phyloP scores from a whole-genome alignment of 2,113 vertebrate genomes.

The Rhinolophus sinicus region DNA sequence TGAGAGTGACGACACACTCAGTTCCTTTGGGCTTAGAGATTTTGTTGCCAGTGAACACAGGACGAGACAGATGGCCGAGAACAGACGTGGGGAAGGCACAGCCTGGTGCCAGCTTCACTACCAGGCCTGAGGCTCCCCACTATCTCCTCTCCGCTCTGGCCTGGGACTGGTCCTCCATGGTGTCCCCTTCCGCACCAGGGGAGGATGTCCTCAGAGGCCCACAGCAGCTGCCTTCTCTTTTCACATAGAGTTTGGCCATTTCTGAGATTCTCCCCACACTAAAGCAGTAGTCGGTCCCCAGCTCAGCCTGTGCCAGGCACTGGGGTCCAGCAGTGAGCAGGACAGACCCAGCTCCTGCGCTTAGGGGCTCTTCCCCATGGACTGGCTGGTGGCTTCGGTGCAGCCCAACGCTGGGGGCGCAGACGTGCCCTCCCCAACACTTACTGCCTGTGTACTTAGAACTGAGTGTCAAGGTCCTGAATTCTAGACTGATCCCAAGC shows the following conservation, averaged over 20 bases:
- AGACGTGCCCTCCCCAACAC: fast-evolving
- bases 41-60: fast-evolving
- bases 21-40: not conserved
- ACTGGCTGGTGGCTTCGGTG: fast-evolving
- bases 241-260: not conserved
- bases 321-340: not conserved
- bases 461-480: too few species aligned
- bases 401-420: too few species aligned
- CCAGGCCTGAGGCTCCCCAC: not conserved
- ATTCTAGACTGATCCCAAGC: not conserved
- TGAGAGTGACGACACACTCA: too few species aligned
- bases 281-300: too few species aligned
- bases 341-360: not conserved
- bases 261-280: not conserved
- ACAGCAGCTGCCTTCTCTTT: not conserved
- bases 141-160: fast-evolving
- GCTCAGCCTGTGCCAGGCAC: not conserved
- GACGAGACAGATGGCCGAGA: fast-evolving
- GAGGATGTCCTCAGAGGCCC: not conserved
- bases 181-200: not conserved
- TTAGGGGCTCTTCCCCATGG: fast-evolving
- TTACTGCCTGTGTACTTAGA: fast-evolving
- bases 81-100: not conserved
- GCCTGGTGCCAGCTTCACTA: fast-evolving
- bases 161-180: not conserved